A percentile compares a stretch with the other conserved stretches of the same genome.
These are phyloP conservation scores for Elephas maximus DNA, from an alignment of 2,113 vertebrate genomes.

Conservation along the genomic window DNA sequence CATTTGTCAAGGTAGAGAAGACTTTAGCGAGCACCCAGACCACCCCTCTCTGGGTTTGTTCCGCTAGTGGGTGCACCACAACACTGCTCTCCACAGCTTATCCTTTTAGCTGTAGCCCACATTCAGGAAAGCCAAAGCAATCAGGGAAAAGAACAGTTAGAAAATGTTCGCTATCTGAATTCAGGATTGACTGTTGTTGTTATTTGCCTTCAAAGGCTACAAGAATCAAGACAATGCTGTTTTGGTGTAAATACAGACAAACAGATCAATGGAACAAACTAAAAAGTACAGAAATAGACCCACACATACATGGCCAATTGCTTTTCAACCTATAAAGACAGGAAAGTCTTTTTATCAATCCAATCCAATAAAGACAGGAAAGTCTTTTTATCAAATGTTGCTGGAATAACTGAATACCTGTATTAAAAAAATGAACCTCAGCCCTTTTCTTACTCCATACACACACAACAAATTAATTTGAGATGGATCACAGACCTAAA, in stretches of 20 bases:
- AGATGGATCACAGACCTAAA: too few species aligned
- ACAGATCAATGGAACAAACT: too few species aligned
- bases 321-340: background rate
- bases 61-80: background rate
- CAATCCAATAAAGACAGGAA: background rate
- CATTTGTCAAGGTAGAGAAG: background rate
- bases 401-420: background rate
- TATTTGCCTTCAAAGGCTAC: background rate
- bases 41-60: background rate
- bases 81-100: background rate
- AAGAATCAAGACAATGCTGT: background rate
- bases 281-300: background rate
- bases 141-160: background rate
- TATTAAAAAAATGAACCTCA: background rate
- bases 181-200: background rate
- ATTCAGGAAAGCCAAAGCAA: background rate
- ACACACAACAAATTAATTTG: background rate
- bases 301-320: background rate
- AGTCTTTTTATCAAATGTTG: background rate
- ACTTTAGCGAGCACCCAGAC: background rate
- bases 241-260: background rate
- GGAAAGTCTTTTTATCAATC: too few species aligned
- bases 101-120: background rate
- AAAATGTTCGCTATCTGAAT: background rate
- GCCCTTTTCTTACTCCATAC: background rate